These are phyloP conservation scores for Amphipyra tragopoginis DNA, from an alignment of 2,888 invertebrate genomes.

Conservation along the genomic window DNA sequence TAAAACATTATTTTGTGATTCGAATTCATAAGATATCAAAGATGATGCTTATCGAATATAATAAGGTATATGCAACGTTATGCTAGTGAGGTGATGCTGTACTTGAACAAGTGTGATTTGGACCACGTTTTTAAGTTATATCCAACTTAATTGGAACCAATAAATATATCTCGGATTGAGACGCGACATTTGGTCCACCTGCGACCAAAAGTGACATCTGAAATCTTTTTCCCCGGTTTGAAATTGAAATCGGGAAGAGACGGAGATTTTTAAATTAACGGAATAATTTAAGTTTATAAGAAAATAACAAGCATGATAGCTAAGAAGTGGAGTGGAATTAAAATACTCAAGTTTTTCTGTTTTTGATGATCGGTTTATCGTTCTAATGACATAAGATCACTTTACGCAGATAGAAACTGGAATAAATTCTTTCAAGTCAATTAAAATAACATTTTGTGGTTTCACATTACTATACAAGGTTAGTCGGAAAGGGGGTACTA, in stretches of 20 bases:
- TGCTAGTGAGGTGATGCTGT: not conserved
- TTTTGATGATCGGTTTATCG: too few relatives aligned
- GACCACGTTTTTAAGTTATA: slow-evolving; percentile 18
- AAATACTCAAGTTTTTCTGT: too few relatives aligned
- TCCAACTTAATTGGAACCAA: slow-evolving; percentile 6
- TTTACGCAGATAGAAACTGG: too few relatives aligned
- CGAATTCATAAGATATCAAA: too few relatives aligned
- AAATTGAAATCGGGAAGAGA: not conserved
- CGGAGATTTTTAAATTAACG: not conserved
- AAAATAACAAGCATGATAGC: not conserved
- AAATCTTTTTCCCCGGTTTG: slow-evolving; percentile 3
- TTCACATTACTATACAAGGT: too few relatives aligned
- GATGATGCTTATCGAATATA: too few relatives aligned
- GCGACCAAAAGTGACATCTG: slow-evolving; percentile 23
- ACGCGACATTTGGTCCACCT: slow-evolving; percentile 40
- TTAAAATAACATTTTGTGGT: too few relatives aligned
- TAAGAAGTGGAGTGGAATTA: not conserved
- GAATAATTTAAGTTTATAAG: not conserved
- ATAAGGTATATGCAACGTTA: slow-evolving; percentile 10
- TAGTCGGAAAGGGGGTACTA: too few relatives aligned
- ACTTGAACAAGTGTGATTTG: not conserved
- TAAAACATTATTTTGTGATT: too few relatives aligned
- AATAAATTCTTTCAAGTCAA: too few relatives aligned
- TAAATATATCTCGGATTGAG: slow-evolving; percentile 24
- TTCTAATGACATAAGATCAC: too few relatives aligned